Conservation (phyloP, 1,140 invertebrate genomes). For the Anastrepha ludens region DNA sequence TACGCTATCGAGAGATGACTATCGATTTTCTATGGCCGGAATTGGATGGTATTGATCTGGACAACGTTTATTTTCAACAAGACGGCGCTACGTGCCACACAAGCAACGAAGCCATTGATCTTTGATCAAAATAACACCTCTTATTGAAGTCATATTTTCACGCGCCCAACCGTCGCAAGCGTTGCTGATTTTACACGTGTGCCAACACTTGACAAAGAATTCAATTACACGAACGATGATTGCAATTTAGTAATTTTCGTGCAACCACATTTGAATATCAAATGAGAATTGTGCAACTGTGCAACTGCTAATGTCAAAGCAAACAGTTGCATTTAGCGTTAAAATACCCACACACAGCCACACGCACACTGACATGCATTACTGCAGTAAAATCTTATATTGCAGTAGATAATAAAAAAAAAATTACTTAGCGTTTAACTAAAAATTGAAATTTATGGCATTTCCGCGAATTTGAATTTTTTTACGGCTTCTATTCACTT, state of each 20-base stretch:
- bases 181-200: not conserved
- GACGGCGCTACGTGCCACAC: no score
- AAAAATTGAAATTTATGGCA: constrained; percentile 40
- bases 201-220: not conserved
- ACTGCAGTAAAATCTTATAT: no score
- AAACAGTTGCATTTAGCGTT: not conserved
- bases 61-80: no score
- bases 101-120: no score
- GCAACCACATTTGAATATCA: not conserved
- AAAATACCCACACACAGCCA: not conserved
- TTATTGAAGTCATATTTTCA: no score
- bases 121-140: no score
- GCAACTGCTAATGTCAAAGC: not conserved
- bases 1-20: no score
- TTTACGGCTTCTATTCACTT: not conserved
- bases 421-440: not conserved
- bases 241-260: not conserved
- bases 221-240: not conserved
- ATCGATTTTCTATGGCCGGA: no score
- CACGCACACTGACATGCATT: not conserved
- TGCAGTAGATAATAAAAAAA: no score
- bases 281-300: not conserved
- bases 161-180: not conserved
- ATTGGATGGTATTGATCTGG: no score
- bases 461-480: constrained; percentile 14